Percentiles rank a stretch among this genome's conserved stretches.
These are phyloP conservation scores for Gallinago nigripennis DNA, from an alignment of 2,797 vertebrate genomes.

Conservation along the genomic window DNA sequence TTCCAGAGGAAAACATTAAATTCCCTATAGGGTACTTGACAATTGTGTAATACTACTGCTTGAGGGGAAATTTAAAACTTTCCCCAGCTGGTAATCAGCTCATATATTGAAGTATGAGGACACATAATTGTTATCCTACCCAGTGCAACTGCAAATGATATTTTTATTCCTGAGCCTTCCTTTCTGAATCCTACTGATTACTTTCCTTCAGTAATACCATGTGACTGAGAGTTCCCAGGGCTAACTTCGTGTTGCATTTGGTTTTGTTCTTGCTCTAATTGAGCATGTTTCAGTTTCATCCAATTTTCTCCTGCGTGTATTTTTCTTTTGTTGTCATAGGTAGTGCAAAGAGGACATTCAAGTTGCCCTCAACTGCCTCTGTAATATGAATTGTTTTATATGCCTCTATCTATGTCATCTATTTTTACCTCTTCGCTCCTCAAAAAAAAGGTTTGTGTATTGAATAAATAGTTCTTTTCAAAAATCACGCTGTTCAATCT, in stretches of 20 bases:
- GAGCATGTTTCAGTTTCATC: not conserved
- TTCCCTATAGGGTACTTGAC: conserved; percentile 34
- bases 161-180: conserved; percentile 24
- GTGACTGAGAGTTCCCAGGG: not conserved
- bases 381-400: not conserved
- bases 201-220: not conserved
- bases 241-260: not conserved
- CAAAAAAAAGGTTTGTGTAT: not conserved
- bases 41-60: conserved; percentile 41
- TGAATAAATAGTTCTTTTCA: not conserved
- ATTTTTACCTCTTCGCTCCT: not conserved
- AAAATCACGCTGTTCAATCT: rapidly evolving
- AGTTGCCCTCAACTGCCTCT: not conserved
- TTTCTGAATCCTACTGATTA: not conserved
- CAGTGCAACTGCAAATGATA: not conserved
- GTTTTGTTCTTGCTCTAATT: not conserved
- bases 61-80: conserved; percentile 42
- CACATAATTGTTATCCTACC: conserved; percentile 33
- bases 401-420: not conserved
- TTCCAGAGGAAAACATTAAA: conserved; percentile 51
- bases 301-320: not conserved
- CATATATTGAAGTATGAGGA: conserved; percentile 28
- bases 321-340: not conserved
- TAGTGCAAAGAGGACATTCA: not conserved
- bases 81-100: conserved; percentile 49